Evolutionary conservation across 2,888 invertebrate species (phyloP).

Genomic region (Microplitis deprimator): DNA sequence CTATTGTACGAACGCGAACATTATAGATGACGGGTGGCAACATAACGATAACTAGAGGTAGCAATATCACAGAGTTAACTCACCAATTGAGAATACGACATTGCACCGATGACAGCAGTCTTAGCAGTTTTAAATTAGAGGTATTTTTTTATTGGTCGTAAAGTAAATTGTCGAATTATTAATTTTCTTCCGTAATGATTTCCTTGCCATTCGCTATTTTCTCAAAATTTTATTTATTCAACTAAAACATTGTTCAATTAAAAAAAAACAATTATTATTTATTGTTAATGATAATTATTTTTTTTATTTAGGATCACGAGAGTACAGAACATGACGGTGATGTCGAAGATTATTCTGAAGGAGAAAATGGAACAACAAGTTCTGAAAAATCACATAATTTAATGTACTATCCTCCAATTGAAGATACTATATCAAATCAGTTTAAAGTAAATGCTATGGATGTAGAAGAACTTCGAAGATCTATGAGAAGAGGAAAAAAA

Average conservation of each 20-base stretch:
- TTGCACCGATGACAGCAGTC: conserved; percentile 80
- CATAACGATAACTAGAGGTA: conserved; percentile 69
- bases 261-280: not conserved
- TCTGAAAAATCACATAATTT: conserved; percentile 77
- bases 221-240: conserved; percentile 28
- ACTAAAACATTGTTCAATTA: conserved; percentile 4
- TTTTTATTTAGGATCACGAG: conserved; percentile 70
- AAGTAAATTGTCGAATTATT: conserved; percentile 5
- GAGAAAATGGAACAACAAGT: conserved; percentile 77
- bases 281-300: not conserved
- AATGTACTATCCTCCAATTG: conserved; percentile 83
- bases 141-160: conserved; percentile 64
- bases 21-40: conserved; percentile 66
- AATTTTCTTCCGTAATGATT: conserved; percentile 3
- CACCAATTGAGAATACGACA: conserved; percentile 74
- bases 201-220: conserved; percentile 13
- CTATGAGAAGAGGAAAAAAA: conserved; percentile 65
- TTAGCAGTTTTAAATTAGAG: conserved; percentile 81
- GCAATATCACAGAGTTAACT: conserved; percentile 64
- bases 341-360: conserved; percentile 88
- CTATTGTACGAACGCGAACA: conserved; percentile 46
- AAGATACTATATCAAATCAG: conserved; percentile 78
- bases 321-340: conserved; percentile 90
- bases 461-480: conserved; percentile 82
- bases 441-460: conserved; percentile 92